A percentile compares a stretch with the other conserved stretches of the same genome.
These are phyloP conservation scores for Meganola albula DNA, from an alignment of 2,888 invertebrate species.

Conservation along the genomic window DNA sequence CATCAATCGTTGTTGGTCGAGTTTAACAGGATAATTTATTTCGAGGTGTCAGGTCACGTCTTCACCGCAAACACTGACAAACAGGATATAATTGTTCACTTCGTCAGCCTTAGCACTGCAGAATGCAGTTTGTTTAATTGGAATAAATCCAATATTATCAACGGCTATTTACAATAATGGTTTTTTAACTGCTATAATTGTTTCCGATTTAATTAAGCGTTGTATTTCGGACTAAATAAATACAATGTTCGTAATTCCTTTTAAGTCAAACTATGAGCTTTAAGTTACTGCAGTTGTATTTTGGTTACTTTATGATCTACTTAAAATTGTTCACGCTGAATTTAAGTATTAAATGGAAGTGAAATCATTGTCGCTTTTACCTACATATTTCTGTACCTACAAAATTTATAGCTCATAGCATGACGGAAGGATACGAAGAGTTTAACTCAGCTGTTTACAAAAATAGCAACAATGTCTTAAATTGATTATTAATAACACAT, in stretches of 20 bases:
- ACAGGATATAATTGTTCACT: slow-evolving; percentile 10
- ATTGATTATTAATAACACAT: slow-evolving; percentile 67
- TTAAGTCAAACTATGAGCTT: too few species aligned
- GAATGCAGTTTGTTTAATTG: slow-evolving; percentile 9
- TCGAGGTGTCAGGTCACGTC: slow-evolving; percentile 12
- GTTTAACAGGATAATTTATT: slow-evolving; percentile 18
- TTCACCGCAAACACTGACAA: slow-evolving; percentile 8
- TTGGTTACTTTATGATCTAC: slow-evolving; percentile 12
- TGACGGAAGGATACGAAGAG: slow-evolving; percentile 40
- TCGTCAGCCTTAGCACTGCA: slow-evolving; percentile 8
- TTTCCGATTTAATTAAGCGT: slow-evolving; percentile 8
- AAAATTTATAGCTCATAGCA: slow-evolving; percentile 21
- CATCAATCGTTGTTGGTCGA: slow-evolving; percentile 3
- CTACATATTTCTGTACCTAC: slow-evolving; percentile 29
- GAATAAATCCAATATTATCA: not conserved
- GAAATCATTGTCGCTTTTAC: slow-evolving; percentile 26
- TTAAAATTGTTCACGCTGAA: slow-evolving; percentile 11
- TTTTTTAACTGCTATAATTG: not conserved
- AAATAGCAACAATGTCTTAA: slow-evolving; percentile 41
- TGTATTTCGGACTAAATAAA: too few species aligned
- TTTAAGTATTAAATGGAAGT: slow-evolving; percentile 23
- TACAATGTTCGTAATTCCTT: too few species aligned
- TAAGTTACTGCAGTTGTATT: too few species aligned
- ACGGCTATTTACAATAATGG: not conserved
- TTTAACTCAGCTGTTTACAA: slow-evolving; percentile 29